Evolutionary conservation across 2,797 vertebrate species (phyloP).

Genomic region (Macrochelys suwanniensis): DNA sequence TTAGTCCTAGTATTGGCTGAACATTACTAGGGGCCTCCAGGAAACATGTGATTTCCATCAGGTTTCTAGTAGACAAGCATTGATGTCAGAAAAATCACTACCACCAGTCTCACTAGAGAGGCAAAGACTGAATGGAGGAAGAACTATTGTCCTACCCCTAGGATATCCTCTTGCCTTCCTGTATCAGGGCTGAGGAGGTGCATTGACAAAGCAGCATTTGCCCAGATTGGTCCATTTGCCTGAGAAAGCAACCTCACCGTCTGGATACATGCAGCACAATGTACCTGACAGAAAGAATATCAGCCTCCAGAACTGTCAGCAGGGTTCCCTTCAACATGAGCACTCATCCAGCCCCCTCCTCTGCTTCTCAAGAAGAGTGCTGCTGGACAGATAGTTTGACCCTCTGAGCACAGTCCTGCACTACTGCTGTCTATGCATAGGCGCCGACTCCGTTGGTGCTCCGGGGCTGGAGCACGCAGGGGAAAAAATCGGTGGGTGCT

Average conservation of each 20-base stretch:
- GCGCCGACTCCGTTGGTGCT: too few species aligned
- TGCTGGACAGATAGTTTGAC: accelerated
- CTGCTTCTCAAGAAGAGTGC: accelerated
- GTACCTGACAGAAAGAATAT: neutral
- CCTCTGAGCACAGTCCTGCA: neutral
- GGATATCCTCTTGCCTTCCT: neutral
- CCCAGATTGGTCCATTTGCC: neutral
- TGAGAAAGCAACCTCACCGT: neutral
- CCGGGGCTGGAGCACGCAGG: too few species aligned
- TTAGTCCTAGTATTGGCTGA: neutral
- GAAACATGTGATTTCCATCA: neutral
- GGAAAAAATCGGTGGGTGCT: too few species aligned
- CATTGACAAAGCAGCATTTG: accelerated
- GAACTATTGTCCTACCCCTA: neutral
- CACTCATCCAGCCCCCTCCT: neutral
- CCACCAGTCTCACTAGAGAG: neutral
- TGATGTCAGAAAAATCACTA: neutral
- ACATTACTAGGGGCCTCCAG: neutral
- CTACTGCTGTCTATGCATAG: neutral
- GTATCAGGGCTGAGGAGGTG: accelerated
- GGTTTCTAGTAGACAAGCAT: neutral
- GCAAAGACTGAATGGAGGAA: neutral
- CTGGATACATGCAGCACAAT: neutral
- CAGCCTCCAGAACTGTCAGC: neutral
- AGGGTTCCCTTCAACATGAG: neutral